Evolutionary conservation across 1,140 invertebrate genomes (phyloP), one percentile per base, ranked within the genome.

Genomic region (Acromyrmex echinatior): DNA sequence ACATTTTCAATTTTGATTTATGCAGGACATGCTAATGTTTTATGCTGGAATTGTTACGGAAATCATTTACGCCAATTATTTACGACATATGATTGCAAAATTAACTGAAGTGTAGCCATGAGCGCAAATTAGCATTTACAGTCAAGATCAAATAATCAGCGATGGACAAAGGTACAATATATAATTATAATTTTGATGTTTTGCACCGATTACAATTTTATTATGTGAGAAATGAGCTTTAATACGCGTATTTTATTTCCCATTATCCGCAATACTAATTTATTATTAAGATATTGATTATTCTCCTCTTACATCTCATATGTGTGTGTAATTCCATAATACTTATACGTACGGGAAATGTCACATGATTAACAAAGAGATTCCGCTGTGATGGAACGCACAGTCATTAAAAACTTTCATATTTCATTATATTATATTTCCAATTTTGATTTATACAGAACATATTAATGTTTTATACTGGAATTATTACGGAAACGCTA

Each of bases 91-190:
- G 65, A 71, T 71, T 9, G 66, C 35, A 28, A 68, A 81, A 81
- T 81, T 81, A 89, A 85, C 31, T 25, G 6, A n/a, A 62, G 73
- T 74, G 31, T 21, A 31, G n/a, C 18, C 31, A 25, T 35, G 45
- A 39, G 12, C 35, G 18, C 39, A 58, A 77, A 88, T 85, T 88
- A 77, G 63, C 16, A 76, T 66, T 58, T 58, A 63, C 45, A 58
- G 56, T 62, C 56, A 51, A 89, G 49, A 79, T 78, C 73, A 49
- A 66, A 88, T 60, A 56, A 76, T 58, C 39, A 14, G 3, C 51
- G 12, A 60, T 12, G 45, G 28, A 49, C n/a, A 39, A 45, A 49
- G 10, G 5, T 21, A 6, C 39, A 6, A 25, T 18, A n/a, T 78
- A 31, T 68, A 81, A 71, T 58, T 45, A 14, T 68, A 71, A 81